Percentiles rank a stretch among this genome's conserved stretches.
phyloP scores from a whole-genome alignment of 2,797 vertebrate species.

The Streptopelia turtur region DNA sequence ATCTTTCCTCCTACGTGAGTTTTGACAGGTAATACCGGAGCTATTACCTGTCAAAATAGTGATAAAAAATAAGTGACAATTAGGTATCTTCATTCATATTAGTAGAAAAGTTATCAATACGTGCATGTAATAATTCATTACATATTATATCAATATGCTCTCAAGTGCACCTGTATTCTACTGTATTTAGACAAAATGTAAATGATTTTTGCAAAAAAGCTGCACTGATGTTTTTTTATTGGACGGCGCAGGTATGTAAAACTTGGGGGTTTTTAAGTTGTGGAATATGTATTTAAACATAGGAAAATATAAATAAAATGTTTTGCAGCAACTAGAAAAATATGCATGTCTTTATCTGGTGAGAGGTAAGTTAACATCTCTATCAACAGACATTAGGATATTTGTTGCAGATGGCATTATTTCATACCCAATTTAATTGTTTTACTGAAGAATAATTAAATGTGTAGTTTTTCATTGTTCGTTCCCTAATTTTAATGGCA shows the following conservation, averaged over 20 bases:
- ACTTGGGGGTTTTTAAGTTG: background rate
- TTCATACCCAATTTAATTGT: background rate
- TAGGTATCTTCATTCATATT: conserved; percentile 23
- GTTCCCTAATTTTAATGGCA: background rate
- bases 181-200: background rate
- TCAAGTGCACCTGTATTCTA: background rate
- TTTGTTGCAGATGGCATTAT: background rate
- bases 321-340: conserved; percentile 4
- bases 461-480: background rate
- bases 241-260: background rate
- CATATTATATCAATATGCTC: background rate
- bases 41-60: background rate
- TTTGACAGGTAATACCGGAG: conserved; percentile 41
- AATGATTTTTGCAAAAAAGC: background rate
- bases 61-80: conserved; percentile 46
- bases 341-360: background rate
- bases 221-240: background rate
- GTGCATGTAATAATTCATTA: conserved; percentile 32
- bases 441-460: background rate
- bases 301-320: background rate
- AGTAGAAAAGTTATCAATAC: conserved; percentile 28
- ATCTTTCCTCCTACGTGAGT: conserved; percentile 11
- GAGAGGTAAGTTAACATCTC: background rate
- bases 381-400: background rate
- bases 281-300: conserved; percentile 22